phyloP scores from a whole-genome alignment of 1,140 invertebrate genomes.

The Zaprionus capensis region DNA sequence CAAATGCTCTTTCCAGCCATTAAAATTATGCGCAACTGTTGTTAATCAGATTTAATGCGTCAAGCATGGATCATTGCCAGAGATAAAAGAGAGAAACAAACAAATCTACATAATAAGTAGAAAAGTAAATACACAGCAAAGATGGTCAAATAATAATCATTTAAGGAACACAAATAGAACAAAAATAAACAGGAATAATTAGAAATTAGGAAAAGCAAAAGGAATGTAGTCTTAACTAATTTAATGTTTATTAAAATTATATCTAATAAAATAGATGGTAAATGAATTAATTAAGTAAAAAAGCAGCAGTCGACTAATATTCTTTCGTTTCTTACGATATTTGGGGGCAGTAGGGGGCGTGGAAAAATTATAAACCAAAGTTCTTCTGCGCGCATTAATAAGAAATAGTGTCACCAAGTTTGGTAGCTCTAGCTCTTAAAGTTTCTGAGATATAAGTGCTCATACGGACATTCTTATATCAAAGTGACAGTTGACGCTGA shows the following conservation, averaged over 20 bases:
- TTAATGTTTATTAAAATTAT: not conserved
- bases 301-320: too few relatives aligned
- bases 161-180: not conserved
- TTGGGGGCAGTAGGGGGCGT: too few relatives aligned
- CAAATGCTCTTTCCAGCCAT: not conserved
- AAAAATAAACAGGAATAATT: not conserved
- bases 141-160: not conserved
- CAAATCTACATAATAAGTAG: constrained; percentile 5
- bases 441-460: too few relatives aligned
- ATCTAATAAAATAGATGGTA: too few relatives aligned
- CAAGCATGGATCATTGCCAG: not conserved
- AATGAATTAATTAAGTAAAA: too few relatives aligned
- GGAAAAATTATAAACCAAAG: not conserved
- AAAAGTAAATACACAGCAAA: not conserved
- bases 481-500: too few relatives aligned
- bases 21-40: constrained; percentile 7
- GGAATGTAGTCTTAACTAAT: not conserved
- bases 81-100: not conserved
- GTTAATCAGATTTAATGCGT: constrained; percentile 10
- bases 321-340: too few relatives aligned
- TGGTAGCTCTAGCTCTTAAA: too few relatives aligned
- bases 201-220: not conserved
- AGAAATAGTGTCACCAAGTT: too few relatives aligned
- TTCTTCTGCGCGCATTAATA: not conserved
- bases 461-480: too few relatives aligned